phyloP scores from a whole-genome alignment of 2,888 invertebrate species.

The Erynnis tages region DNA sequence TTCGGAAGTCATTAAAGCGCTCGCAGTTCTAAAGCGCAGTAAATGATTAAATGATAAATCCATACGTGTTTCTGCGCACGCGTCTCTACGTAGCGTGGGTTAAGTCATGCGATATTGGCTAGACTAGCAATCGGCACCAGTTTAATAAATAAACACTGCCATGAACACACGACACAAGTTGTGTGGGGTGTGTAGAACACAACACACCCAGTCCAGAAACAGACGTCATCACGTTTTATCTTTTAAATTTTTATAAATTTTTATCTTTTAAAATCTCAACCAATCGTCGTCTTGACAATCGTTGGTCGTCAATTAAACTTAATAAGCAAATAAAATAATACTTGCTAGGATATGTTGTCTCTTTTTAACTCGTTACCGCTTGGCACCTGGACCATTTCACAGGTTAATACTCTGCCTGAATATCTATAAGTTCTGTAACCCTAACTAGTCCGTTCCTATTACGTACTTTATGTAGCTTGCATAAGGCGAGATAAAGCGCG shows the following conservation, averaged over 20 bases:
- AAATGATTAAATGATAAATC: constrained; percentile 48
- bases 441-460: constrained; percentile 12
- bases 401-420: neutral
- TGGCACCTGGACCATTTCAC: neutral
- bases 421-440: neutral
- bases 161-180: too few relatives aligned
- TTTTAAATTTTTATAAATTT: too few relatives aligned
- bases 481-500: constrained; percentile 18
- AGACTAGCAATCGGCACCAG: too few relatives aligned
- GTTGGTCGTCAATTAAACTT: too few relatives aligned
- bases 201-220: too few relatives aligned
- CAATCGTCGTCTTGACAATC: too few relatives aligned
- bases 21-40: constrained; percentile 38
- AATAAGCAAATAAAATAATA: too few relatives aligned
- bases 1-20: constrained; percentile 44
- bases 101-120: neutral
- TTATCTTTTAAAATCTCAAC: too few relatives aligned
- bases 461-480: constrained; percentile 14
- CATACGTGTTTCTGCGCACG: constrained; percentile 43
- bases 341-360: too few relatives aligned
- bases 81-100: constrained; percentile 29
- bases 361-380: neutral
- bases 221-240: too few relatives aligned
- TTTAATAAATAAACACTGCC: too few relatives aligned
- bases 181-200: too few relatives aligned